These are phyloP conservation scores for Drosophila mojavensis DNA, from an alignment of 1,140 invertebrate species.

Conservation along the genomic window DNA sequence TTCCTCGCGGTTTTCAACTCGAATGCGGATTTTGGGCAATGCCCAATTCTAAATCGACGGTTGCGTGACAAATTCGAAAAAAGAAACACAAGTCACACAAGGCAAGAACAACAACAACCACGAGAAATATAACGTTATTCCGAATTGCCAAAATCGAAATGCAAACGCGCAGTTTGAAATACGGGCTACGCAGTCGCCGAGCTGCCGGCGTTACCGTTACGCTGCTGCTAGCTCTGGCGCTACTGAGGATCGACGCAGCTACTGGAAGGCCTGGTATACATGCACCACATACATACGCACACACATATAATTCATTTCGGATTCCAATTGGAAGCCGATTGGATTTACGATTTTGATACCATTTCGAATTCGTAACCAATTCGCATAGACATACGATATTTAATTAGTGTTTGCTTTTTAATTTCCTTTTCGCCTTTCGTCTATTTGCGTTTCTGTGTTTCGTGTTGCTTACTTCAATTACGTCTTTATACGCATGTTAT, in stretches of 20 bases:
- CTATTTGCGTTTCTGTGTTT: conserved; percentile 13
- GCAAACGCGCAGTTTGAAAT: conserved; percentile 53
- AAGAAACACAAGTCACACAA: not conserved
- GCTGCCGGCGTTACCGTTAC: conserved; percentile 40
- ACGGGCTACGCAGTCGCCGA: conserved; percentile 30
- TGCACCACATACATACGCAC: conserved; percentile 16
- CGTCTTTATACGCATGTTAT: conserved; percentile 15
- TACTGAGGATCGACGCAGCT: conserved; percentile 54
- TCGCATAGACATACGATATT: conserved; percentile 53
- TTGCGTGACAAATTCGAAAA: conserved; percentile 63
- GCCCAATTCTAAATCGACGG: conserved; percentile 71
- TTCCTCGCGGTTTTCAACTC: conserved; percentile 43
- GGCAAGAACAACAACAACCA: conserved; percentile 16
- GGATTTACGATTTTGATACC: conserved; percentile 40
- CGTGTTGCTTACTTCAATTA: conserved; percentile 23
- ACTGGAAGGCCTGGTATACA: conserved; percentile 70
- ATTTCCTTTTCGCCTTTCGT: conserved; percentile 41
- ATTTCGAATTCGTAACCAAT: conserved; percentile 49
- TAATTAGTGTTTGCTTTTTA: conserved; percentile 52
- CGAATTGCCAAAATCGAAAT: conserved; percentile 46
- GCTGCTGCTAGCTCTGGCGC: conserved; percentile 43
- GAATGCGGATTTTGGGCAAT: conserved; percentile 62
- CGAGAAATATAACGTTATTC: conserved; percentile 18
- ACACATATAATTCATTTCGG: conserved; percentile 12
- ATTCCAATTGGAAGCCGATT: not conserved